These are phyloP conservation scores for Pammene fasciana DNA, from an alignment of 2,888 invertebrate genomes.

Conservation along the genomic window DNA sequence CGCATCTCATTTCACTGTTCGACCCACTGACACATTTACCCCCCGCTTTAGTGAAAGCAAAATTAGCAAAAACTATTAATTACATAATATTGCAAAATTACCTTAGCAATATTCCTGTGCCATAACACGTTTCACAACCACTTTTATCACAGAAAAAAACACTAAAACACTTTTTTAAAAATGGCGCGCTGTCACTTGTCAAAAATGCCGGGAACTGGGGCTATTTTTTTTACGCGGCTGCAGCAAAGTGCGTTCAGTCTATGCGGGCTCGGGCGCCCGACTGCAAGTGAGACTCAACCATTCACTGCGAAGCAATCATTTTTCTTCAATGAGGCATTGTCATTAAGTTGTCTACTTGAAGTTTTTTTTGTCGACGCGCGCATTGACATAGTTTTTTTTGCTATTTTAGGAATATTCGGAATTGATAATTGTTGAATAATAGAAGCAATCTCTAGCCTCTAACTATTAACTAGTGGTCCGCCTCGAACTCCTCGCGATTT, in stretches of 20 bases:
- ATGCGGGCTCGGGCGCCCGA: constrained; percentile 56
- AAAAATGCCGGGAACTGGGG: constrained; percentile 48
- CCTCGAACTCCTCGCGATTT: no score
- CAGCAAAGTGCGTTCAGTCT: constrained; percentile 47
- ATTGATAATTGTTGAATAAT: no score
- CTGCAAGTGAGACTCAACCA: constrained; percentile 46
- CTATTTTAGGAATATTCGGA: no score
- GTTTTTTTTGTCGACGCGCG: constrained; percentile 2
- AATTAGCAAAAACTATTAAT: constrained; percentile 59
- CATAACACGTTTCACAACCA: constrained; percentile 16
- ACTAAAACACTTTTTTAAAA: constrained; percentile 43
- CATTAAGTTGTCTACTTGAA: constrained; percentile 12
- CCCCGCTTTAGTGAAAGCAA: constrained; percentile 63
- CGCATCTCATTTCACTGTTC: constrained; percentile 56
- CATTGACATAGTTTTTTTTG: no score
- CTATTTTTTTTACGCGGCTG: constrained; percentile 34
- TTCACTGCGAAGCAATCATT: constrained; percentile 41
- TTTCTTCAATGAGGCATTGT: constrained; percentile 24
- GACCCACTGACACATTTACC: constrained; percentile 63
- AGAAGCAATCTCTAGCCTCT: no score
- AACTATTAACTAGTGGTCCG: no score
- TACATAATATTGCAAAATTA: constrained; percentile 59
- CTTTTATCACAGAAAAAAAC: constrained; percentile 1
- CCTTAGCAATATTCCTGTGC: constrained; percentile 45
- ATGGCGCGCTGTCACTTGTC: constrained; percentile 50